Percentiles rank a stretch among this genome's conserved stretches.
Conservation (phyloP, 1,140 invertebrate species). For the Bombus vancouverensis region DNA sequence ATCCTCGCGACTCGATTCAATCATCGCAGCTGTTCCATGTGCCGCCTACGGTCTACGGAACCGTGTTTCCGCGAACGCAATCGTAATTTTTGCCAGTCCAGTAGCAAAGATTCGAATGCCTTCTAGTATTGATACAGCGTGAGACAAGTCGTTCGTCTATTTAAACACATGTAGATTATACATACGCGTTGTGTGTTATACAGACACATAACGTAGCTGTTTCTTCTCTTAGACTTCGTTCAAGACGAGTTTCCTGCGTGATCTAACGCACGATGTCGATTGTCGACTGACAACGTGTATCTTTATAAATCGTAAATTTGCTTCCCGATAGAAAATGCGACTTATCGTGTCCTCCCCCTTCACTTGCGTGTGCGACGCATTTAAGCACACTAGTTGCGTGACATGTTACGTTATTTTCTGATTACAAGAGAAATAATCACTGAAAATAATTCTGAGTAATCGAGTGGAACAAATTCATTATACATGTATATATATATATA, state of each 20-base stretch:
- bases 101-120: not conserved
- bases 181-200: not conserved
- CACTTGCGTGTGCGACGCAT: too few relatives aligned
- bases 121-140: conserved; percentile 51
- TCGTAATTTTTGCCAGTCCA: not conserved
- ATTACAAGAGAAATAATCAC: not conserved
- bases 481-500: too few relatives aligned
- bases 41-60: not conserved
- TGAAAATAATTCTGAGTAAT: not conserved
- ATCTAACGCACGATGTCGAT: not conserved
- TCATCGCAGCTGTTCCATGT: not conserved
- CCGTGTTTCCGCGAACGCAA: conserved; percentile 9
- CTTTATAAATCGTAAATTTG: not conserved
- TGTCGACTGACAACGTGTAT: not conserved
- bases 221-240: not conserved
- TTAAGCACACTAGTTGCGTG: not conserved
- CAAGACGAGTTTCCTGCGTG: not conserved
- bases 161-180: conserved; percentile 16
- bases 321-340: not conserved
- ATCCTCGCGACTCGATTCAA: not conserved
- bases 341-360: not conserved
- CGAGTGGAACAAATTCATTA: not conserved
- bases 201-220: not conserved
- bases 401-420: not conserved
- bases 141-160: conserved; percentile 1